Evolutionary conservation across 2,888 invertebrate genomes (phyloP), one percentile per base, ranked within the genome.

Genomic region (Pilophorus perplexus): DNA sequence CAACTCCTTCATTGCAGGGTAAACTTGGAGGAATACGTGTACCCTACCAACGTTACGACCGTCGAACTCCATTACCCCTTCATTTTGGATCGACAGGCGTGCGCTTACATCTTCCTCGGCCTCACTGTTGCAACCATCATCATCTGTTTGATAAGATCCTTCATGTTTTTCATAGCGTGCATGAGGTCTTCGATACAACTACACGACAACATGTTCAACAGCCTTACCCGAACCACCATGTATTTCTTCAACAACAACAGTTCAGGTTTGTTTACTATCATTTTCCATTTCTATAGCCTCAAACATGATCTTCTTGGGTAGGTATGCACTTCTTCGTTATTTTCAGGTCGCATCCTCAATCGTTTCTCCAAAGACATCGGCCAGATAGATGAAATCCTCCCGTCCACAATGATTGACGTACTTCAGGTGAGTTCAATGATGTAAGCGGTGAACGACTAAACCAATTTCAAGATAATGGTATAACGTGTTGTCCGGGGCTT

Each of bases 341-440:
- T 55, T 37, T 71, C 75, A 77, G 85, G 85, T 6, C 79, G 88
- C 48, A 88, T 94, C 72, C 79, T 94, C 46, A 93, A 93, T 78
- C 80, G 94, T 23, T 93, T 94, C 78, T 89, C 93, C 0, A 93
- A 93, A 77, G 94, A 94, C 74, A 87, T 92, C 82, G 92, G 84
- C 3, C 82, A 84, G 0, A 77, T 85, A 42, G 85, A 85, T 70
- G 82, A 83, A 46, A 76, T 83, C 48, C 73, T 85, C 46, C 85
- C 85, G 0, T 79, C 81, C 52, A 82, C 83, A 37, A 75, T 85
- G 12, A 77, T 85, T 52, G 85, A 85, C 75, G 66, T 67, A 67
- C 70, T 68, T 5, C 77, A 81, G 81, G 79, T 76, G 20, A 27
- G 64, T 52, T n/a, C n/a, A n/a, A n/a, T n/a, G n/a, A n/a, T n/a